Conservation (phyloP, 2,113 vertebrate genomes). For the Mesoclemmys tuberculata region DNA sequence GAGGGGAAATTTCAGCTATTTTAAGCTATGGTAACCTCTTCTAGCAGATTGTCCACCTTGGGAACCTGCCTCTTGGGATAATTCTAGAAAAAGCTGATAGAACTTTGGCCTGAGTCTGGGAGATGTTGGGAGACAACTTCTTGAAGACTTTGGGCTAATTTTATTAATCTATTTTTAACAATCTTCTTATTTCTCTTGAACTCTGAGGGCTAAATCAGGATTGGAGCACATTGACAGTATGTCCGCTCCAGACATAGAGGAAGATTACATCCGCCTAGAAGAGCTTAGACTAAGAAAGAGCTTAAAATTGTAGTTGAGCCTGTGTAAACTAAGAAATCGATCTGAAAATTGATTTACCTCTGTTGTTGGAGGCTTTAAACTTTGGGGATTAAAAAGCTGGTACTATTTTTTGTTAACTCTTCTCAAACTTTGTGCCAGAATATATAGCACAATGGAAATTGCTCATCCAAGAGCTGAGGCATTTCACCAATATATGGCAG, state of each 20-base stretch:
- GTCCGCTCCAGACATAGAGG: background rate
- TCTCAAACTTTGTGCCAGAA: background rate
- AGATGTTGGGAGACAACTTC: too few species aligned
- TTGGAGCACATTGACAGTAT: background rate
- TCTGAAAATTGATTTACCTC: background rate
- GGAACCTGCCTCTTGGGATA: background rate
- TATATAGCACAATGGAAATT: background rate
- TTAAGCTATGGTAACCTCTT: background rate
- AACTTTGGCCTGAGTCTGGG: too few species aligned
- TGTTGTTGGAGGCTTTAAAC: background rate
- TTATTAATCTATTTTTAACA: too few species aligned
- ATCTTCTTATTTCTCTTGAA: background rate
- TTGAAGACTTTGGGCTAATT: background rate
- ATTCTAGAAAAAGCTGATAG: background rate
- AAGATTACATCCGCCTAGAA: background rate
- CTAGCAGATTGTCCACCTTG: background rate
- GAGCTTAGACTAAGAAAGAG: background rate
- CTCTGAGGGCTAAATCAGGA: background rate
- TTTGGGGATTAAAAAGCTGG: background rate
- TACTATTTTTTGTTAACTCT: too few species aligned
- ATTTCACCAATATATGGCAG: background rate
- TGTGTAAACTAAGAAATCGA: background rate
- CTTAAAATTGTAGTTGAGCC: background rate
- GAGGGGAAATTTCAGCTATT: background rate
- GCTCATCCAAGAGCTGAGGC: background rate